These are phyloP conservation scores for Clarias batrachus DNA, from an alignment of 2,113 vertebrate genomes.

Conservation along the genomic window DNA sequence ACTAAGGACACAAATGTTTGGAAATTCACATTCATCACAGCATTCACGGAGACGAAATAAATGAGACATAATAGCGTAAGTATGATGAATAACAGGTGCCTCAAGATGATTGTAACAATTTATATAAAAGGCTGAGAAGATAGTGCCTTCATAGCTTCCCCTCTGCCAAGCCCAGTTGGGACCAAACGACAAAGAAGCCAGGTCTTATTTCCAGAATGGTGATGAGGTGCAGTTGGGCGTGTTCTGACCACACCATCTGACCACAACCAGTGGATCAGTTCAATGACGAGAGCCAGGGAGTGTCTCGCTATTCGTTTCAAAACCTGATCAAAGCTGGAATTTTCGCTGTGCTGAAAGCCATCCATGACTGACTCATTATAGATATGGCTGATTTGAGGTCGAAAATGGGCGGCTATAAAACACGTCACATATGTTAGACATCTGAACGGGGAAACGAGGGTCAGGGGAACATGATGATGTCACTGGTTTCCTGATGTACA, in stretches of 20 bases:
- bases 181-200: slow-evolving; percentile 22
- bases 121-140: not conserved
- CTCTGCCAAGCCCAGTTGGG: slow-evolving; percentile 17
- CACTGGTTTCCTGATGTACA: not conserved
- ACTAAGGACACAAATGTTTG: not conserved
- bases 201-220: slow-evolving; percentile 39
- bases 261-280: slow-evolving; percentile 36
- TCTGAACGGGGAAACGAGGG: not conserved
- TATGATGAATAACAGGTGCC: not conserved
- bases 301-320: slow-evolving; percentile 32
- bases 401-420: slow-evolving; percentile 3
- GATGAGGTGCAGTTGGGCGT: slow-evolving; percentile 44
- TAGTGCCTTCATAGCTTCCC: not conserved
- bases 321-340: slow-evolving; percentile 28
- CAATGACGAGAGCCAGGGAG: slow-evolving; percentile 32
- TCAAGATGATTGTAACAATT: not conserved
- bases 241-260: slow-evolving; percentile 36
- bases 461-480: not conserved
- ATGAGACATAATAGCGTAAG: slow-evolving; percentile 1
- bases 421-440: not conserved
- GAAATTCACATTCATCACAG: not conserved
- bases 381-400: slow-evolving; percentile 32
- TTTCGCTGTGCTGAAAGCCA: not conserved
- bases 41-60: not conserved
- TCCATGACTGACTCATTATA: slow-evolving; percentile 24